Conservation (phyloP, 1,140 invertebrate genomes). For the Gonioctena quinquepunctata region DNA sequence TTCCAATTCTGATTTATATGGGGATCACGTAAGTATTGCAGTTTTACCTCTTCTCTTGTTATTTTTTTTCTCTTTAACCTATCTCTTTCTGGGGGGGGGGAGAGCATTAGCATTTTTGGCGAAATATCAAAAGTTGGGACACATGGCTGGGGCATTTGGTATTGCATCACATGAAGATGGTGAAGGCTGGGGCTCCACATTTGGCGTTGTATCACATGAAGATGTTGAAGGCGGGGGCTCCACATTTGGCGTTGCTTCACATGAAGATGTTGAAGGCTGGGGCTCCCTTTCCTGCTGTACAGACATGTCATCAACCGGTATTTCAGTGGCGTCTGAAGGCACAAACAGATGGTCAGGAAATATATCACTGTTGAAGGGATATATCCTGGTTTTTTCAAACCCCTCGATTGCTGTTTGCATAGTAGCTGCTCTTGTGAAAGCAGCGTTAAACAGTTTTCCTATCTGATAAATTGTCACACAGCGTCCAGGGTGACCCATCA, state of each 20-base stretch:
- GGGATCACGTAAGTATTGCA: background rate
- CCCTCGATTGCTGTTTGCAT: background rate
- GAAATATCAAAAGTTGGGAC: background rate
- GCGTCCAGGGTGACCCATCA: conserved; percentile 13
- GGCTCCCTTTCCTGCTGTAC: background rate
- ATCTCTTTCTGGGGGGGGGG: background rate
- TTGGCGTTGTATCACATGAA: background rate
- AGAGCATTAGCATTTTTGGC: background rate
- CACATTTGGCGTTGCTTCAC: background rate
- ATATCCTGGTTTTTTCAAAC: conserved; percentile 15
- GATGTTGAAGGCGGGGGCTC: background rate
- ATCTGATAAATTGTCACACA: conserved; percentile 3
- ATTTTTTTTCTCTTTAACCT: background rate
- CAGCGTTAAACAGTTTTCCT: background rate
- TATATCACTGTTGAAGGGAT: background rate
- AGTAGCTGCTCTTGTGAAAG: background rate
- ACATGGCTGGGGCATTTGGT: background rate
- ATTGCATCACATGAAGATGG: background rate
- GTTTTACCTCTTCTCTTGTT: background rate
- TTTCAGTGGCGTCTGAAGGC: background rate
- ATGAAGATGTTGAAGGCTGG: background rate
- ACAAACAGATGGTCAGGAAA: conserved; percentile 14
- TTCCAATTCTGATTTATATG: background rate
- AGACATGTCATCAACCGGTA: background rate
- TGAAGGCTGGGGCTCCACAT: background rate